A percentile compares a stretch with the other conserved stretches of the same genome.
Conservation (phyloP, 2,113 vertebrate genomes). For the Podilymbus podiceps region DNA sequence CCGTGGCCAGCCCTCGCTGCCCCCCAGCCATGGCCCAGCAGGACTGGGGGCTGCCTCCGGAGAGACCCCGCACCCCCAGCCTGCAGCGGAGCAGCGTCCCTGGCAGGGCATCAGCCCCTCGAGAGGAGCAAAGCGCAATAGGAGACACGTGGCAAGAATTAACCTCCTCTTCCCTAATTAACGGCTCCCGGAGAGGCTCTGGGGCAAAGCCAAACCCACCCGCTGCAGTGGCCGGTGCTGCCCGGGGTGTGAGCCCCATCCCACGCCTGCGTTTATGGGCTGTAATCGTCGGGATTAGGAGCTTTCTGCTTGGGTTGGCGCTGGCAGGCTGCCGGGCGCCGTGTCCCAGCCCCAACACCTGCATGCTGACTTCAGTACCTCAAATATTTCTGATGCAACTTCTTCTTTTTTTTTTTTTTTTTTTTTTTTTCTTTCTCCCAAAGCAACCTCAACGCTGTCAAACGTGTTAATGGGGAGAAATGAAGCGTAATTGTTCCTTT, state of each 20-base stretch:
- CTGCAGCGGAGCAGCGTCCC: background rate
- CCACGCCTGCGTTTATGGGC: background rate
- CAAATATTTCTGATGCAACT: background rate
- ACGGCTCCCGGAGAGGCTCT: fast-evolving
- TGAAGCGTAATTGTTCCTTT: background rate
- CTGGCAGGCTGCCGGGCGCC: background rate
- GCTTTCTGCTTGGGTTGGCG: background rate
- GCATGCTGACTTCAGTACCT: constrained; percentile 38
- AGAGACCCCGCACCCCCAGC: fast-evolving
- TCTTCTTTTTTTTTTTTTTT: too few species aligned
- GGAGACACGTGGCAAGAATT: background rate
- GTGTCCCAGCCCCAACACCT: background rate
- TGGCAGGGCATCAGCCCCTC: fast-evolving
- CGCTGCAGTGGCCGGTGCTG: background rate
- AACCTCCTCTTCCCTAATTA: background rate
- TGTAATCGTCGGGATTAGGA: background rate
- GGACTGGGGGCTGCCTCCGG: background rate
- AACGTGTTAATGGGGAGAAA: background rate
- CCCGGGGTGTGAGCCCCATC: background rate
- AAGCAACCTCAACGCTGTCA: background rate
- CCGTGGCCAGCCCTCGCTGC: fast-evolving
- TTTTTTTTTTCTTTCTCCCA: background rate
- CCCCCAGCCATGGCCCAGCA: background rate
- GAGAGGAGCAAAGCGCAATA: fast-evolving
- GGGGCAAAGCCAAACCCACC: background rate